Conservation (phyloP, 2,888 invertebrate species). For the Apodemia hepburni region DNA sequence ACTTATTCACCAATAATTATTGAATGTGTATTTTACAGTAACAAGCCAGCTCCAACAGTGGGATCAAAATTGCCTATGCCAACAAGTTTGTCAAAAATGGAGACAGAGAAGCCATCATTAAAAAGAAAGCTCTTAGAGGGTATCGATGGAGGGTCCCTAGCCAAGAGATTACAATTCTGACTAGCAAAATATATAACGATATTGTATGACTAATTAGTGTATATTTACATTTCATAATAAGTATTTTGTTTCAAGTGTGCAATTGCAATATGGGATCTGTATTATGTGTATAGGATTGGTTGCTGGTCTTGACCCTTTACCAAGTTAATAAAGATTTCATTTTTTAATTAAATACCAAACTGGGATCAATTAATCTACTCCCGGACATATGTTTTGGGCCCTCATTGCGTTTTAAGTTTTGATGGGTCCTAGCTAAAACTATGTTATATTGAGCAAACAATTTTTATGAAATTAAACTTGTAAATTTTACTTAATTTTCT, state of each 20-base stretch:
- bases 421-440: too few relatives aligned
- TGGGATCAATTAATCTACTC: too few relatives aligned
- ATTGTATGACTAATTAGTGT: conserved; percentile 2
- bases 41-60: conserved; percentile 92
- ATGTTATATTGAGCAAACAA: too few relatives aligned
- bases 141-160: conserved; percentile 84
- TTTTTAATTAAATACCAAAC: too few relatives aligned
- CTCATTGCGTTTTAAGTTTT: too few relatives aligned
- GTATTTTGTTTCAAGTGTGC: background rate
- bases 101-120: conserved; percentile 83
- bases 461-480: too few relatives aligned
- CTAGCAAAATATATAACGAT: conserved; percentile 16
- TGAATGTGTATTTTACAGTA: conserved; percentile 66
- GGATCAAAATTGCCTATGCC: conserved; percentile 92
- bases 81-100: conserved; percentile 80
- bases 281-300: too few relatives aligned
- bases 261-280: background rate
- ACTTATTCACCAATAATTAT: background rate
- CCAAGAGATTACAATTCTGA: conserved; percentile 85
- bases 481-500: too few relatives aligned
- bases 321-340: too few relatives aligned
- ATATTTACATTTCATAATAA: background rate
- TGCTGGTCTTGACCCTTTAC: too few relatives aligned
- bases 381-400: too few relatives aligned
- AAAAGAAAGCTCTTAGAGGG: conserved; percentile 88